Evolutionary conservation across 2,888 invertebrate species (phyloP), one percentile per base, ranked within the genome.

Genomic region (Blomia tropicalis): DNA sequence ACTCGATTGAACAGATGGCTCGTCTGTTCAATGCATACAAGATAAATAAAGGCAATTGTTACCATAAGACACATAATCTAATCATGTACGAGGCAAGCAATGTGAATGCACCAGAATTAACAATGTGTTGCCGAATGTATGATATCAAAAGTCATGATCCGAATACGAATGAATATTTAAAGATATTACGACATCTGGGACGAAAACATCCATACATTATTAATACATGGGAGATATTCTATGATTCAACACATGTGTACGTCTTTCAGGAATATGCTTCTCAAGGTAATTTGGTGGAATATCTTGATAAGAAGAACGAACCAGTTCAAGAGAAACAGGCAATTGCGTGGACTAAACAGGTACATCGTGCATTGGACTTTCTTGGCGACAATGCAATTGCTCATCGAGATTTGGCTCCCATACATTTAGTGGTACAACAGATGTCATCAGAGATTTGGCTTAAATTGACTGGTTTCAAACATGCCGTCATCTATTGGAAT

Each of bases 381-480:
- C 36, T 61, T 22, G 61, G 61, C 2, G 61, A 61, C 25, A 23
- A 31, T 5, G 61, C 43, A 1, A 31, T 61, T 31, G 11, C 31
- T 25, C 61, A 61, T 25, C 3, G 61, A 41, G 14, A 22, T 11
- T 23, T 61, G 29, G 31, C 36, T 19, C 61, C 61, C 17, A 61
- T 36, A 27, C 61, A 61, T 27, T 19, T 61, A 23, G 31, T 61
- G 2, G 5, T 61, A 25, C 41, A 19, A n/a, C 41, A 41, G 41
- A 27, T 29, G 51, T 14, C 32, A 41, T 51, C 25, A 41, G 61
- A 61, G 17, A 29, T 61, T 1, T 53, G 36, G 31, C n/a, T 32
- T 25, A 61, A 61, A 29, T 43, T 61, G 36, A 61, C 61, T 23
- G 61, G 61, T 22, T 61, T 61, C 17, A 53, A 61, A 22, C 27